Base-by-base conservation (phyloP, 2,797 vertebrate genomes). In the Buphagus erythrorhynchus region DNA sequence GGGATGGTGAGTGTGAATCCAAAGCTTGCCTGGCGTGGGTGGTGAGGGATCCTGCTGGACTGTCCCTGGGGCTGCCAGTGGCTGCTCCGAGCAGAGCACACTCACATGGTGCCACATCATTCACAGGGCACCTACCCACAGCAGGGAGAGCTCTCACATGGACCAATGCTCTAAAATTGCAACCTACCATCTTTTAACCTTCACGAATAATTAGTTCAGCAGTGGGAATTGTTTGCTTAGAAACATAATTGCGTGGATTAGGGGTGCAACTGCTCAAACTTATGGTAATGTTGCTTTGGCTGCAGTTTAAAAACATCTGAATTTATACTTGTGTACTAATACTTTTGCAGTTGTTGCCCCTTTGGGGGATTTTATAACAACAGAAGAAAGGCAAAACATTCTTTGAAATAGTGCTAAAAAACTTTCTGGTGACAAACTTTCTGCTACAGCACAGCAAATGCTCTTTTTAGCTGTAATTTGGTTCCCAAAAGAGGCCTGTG, bases 131-230 rank as follows among this genome's bases (percentile, higher is more conserved):
- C 48, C 57, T 51, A 2, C 49, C 0, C 3, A 10, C 46, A 8
- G 75, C 11, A 51, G 43, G 36, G 21, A 25, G 5, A 65, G 42
- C 28, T 49, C 16, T 14, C 49, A 4, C 40, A 1, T 1, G 26
- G 54, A 40, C 36, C 33, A 19, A 40, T 40, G 9, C 26, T 15
- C 51, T 33, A 26, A 35, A 85, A 67, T 0, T 33, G 42, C 31
- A 5, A 0, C 15, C 57, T 62, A 1, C 0, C 0, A 0, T 7
- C 31, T 35, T 52, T 57, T 79, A 83, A 51, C 13, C 33, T 73
- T 61, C 13, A 18, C 43, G 36, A 40, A 21, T 15, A 13, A 11
- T 35, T 68, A n/a, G 10, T 5, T 57, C 42, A 48, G 7, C 11
- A 8, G 4, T 29, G 54, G 55, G 26, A 87, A 57, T 80, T 6